Percentiles rank a stretch among this genome's conserved stretches.
Evolutionary conservation across 2,888 invertebrate genomes (phyloP).

Genomic region (Horisme vitalbata): DNA sequence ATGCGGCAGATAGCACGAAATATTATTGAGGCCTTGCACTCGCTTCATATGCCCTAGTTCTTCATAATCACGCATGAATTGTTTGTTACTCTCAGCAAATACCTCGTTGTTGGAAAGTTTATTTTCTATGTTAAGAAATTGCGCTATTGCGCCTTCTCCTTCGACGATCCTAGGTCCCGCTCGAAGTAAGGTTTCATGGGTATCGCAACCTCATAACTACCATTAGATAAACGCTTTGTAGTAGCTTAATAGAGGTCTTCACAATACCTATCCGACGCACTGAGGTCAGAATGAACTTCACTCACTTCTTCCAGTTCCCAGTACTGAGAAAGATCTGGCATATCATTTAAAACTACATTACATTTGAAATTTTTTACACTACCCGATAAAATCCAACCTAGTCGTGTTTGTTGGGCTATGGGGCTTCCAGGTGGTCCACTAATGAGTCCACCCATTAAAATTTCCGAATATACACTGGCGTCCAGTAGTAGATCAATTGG

Average conservation of each 20-base stretch:
- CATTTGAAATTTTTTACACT: slow-evolving; percentile 24
- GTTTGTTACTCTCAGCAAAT: too few species aligned
- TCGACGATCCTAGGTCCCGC: too few species aligned
- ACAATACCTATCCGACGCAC: slow-evolving; percentile 7
- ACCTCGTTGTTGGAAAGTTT: too few species aligned
- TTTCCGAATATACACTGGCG: slow-evolving; percentile 20
- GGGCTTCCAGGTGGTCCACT: slow-evolving; percentile 15
- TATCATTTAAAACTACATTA: slow-evolving; percentile 17
- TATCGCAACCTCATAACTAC: slow-evolving; percentile 28
- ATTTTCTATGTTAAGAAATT: too few species aligned
- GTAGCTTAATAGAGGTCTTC: slow-evolving; percentile 10
- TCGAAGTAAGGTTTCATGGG: slow-evolving; percentile 13
- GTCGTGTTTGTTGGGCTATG: slow-evolving; percentile 29
- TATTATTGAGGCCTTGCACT: too few species aligned
- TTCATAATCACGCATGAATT: too few species aligned
- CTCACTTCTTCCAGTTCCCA: slow-evolving; percentile 15
- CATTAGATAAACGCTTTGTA: slow-evolving; percentile 15
- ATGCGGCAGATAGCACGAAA: background rate
- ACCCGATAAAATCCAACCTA: slow-evolving; percentile 32
- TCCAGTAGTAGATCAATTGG: slow-evolving; percentile 27
- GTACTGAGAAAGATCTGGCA: slow-evolving; percentile 21
- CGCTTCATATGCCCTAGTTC: too few species aligned
- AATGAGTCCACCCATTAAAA: slow-evolving; percentile 25
- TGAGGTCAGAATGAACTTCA: background rate
- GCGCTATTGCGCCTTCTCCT: too few species aligned